Evolutionary conservation across 2,797 vertebrate genomes (phyloP), one percentile per base, ranked within the genome.

Genomic region (Notolabrus celidotus): DNA sequence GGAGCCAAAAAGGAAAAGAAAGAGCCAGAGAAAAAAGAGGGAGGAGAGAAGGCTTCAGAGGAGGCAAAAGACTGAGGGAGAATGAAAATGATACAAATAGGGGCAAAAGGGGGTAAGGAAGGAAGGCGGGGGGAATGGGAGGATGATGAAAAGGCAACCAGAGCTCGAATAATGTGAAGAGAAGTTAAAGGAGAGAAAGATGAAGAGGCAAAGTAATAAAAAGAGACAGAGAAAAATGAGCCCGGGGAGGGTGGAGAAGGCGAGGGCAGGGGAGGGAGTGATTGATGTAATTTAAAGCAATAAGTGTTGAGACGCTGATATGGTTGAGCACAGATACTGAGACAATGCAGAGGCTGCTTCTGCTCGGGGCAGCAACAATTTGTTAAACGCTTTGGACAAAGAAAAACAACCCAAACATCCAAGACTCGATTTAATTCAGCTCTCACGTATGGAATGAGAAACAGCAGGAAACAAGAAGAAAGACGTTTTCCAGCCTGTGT

Each of bases 281-380:
- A 94, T 94, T 93, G 94, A 94, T 94, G 91, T 93, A 94, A 94
- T 94, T 94, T 94, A 93, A 93, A 95, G 94, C 94, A 95, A 95
- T 95, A 95, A 93, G 92, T 93, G 92, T 92, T 92, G 86, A 92
- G 90, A 89, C 87, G 84, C 90, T 89, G 92, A 92, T 89, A 85
- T 79, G 91, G 87, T 90, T 86, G 88, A 90, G 88, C 86, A 89
- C 87, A 89, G 90, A 92, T 82, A 88, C 86, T 51, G 83, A 92
- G 88, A 92, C 86, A 87, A 85, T 86, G 86, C 82, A 74, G 59
- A 85, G 67, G 74, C 84, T 81, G 85, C 85, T 83, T 77, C 83
- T 82, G 87, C 90, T 88, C 56, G 57, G 83, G 89, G 86, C 86
- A 80, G 80, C 87, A 82, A 88, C 89, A 80, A 86, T 92, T 93